These are phyloP conservation scores for Drosophila dives DNA, from an alignment of 2,888 invertebrate species.

Conservation along the genomic window DNA sequence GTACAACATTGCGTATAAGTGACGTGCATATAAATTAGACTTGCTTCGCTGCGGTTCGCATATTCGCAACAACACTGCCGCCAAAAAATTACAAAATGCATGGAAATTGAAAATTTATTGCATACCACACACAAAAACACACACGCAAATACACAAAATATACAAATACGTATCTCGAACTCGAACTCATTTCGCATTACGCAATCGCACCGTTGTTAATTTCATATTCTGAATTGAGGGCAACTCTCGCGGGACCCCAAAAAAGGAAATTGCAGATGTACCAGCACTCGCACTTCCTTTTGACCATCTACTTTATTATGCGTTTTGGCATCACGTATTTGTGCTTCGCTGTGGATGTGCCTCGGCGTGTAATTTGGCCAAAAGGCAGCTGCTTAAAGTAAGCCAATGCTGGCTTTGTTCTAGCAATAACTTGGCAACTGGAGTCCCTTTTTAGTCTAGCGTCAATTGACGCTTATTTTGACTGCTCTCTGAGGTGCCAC, in stretches of 20 bases:
- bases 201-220: conserved; percentile 77
- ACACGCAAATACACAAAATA: not conserved
- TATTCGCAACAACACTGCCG: conserved; percentile 1
- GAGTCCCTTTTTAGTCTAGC: conserved; percentile 30
- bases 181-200: conserved; percentile 51
- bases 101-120: conserved; percentile 75
- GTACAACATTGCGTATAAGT: conserved; percentile 55
- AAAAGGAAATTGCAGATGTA: conserved; percentile 55
- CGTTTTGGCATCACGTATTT: conserved; percentile 47
- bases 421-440: conserved; percentile 18
- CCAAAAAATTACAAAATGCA: conserved; percentile 32
- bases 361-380: conserved; percentile 13
- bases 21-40: conserved; percentile 75
- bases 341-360: conserved; percentile 11
- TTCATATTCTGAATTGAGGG: conserved; percentile 66
- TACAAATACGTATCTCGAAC: conserved; percentile 2
- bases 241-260: conserved; percentile 18
- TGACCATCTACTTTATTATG: conserved; percentile 57
- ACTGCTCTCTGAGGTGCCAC: conserved; percentile 51
- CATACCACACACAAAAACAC: conserved; percentile 23
- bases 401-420: conserved; percentile 38
- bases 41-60: conserved; percentile 50
- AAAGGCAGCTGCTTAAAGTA: conserved; percentile 38
- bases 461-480: conserved; percentile 45
- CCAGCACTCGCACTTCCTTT: conserved; percentile 13